Percentiles rank a stretch among this genome's conserved stretches.
Conservation (phyloP, 2,888 invertebrate genomes). For the Dilophus febrilis region DNA sequence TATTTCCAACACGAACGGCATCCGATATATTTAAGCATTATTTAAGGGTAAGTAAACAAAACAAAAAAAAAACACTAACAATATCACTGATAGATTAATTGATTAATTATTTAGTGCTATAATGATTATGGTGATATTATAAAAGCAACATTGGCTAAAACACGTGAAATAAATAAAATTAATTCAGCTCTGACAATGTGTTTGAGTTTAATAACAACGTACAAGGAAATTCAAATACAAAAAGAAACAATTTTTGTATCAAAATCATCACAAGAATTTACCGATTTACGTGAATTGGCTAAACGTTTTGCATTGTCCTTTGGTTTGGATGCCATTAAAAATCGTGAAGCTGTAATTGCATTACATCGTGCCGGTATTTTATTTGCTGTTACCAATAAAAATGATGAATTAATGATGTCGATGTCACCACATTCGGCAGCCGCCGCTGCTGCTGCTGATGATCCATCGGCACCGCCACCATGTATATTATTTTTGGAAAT, state of each 20-base stretch:
- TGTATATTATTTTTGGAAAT: constrained; percentile 89
- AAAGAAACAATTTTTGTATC: constrained; percentile 34
- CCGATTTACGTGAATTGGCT: constrained; percentile 88
- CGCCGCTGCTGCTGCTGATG: constrained; percentile 40
- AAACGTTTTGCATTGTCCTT: constrained; percentile 93
- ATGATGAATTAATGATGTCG: constrained; percentile 5
- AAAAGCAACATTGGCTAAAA: constrained; percentile 91
- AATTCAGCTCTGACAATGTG: constrained; percentile 91
- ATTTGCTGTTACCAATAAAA: constrained; percentile 54
- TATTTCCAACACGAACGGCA: constrained; percentile 80
- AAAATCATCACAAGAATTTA: constrained; percentile 64
- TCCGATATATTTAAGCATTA: constrained; percentile 95
- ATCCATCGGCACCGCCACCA: constrained; percentile 66
- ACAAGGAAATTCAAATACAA: constrained; percentile 46
- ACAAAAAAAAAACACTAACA: neutral
- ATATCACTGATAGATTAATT: neutral
- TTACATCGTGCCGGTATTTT: constrained; percentile 88
- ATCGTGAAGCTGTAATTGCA: constrained; percentile 89
- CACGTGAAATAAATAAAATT: constrained; percentile 92
- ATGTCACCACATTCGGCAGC: no score
- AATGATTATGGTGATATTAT: constrained; percentile 98
- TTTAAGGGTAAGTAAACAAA: constrained; percentile 52
- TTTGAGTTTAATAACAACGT: constrained; percentile 76
- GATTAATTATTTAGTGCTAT: constrained; percentile 49
- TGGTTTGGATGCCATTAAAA: constrained; percentile 90